phyloP scores from a whole-genome alignment of 2,797 vertebrate species.

The Anguilla pacifica region DNA sequence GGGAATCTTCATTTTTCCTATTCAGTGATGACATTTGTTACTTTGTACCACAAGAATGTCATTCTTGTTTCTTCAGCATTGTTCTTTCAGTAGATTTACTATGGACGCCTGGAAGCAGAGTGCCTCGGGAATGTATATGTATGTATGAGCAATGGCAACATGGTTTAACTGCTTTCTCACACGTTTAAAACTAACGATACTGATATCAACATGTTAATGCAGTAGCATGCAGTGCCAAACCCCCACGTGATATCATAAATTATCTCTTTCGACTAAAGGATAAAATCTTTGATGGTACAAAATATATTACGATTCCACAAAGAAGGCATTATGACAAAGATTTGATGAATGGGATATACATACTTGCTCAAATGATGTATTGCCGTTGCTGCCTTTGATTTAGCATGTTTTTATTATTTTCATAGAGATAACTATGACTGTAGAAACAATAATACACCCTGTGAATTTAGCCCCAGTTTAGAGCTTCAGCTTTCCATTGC shows the following conservation, averaged over 20 bases:
- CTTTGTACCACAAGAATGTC: too few species aligned
- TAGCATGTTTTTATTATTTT: neutral
- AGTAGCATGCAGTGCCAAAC: neutral
- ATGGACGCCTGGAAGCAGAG: constrained; percentile 55
- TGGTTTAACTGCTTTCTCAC: neutral
- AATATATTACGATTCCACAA: constrained; percentile 1
- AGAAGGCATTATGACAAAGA: neutral
- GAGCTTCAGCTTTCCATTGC: neutral
- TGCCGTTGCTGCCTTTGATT: neutral
- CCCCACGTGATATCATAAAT: neutral
- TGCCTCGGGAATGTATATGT: constrained; percentile 59
- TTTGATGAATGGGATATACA: neutral
- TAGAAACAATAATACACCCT: neutral
- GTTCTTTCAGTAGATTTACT: neutral
- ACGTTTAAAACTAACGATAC: constrained; percentile 64
- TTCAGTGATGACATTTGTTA: neutral
- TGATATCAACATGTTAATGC: constrained; percentile 54
- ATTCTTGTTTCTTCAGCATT: too few species aligned
- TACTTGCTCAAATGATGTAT: neutral
- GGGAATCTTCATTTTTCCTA: neutral
- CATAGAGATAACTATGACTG: neutral
- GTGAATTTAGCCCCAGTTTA: neutral
- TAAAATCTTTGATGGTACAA: neutral
- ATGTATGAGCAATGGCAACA: constrained; percentile 44
- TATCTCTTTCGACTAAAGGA: neutral